Conservation (phyloP, 1,140 invertebrate genomes). For the Apolygus lucorum region DNA sequence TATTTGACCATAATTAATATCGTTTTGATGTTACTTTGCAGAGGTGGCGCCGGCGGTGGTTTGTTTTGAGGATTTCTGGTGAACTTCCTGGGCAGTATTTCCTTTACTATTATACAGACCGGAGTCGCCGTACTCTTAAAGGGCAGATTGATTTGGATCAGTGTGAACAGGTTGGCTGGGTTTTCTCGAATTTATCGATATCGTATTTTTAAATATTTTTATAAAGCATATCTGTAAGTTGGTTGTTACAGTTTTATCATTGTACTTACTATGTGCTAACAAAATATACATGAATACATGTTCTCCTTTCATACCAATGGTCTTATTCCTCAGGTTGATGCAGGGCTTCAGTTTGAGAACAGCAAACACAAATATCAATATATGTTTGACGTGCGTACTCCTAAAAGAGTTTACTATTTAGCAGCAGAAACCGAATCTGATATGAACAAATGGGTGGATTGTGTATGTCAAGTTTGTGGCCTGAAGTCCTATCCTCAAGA, state of each 20-base stretch:
- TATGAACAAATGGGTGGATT: constrained; percentile 92
- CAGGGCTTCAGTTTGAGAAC: constrained; percentile 71
- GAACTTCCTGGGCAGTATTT: constrained; percentile 88
- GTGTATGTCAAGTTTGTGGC: constrained; percentile 85
- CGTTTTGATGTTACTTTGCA: constrained; percentile 44
- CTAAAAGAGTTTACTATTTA: constrained; percentile 80
- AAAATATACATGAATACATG: too few species aligned
- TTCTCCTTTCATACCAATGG: too few species aligned
- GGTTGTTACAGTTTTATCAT: too few species aligned
- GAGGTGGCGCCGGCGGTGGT: constrained; percentile 92
- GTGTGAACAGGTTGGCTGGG: constrained; percentile 72
- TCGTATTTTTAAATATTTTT: too few species aligned
- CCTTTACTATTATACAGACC: constrained; percentile 86
- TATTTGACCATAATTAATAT: too few species aligned
- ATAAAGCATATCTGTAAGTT: too few species aligned
- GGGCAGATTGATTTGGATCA: constrained; percentile 89
- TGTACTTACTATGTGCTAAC: too few species aligned
- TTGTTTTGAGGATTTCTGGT: constrained; percentile 77
- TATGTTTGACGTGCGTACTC: constrained; percentile 83
- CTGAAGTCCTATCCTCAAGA: constrained; percentile 68
- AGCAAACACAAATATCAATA: constrained; percentile 71
- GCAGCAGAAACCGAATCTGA: constrained; percentile 82
- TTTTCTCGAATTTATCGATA: too few species aligned
- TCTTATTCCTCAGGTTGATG: constrained; percentile 55
- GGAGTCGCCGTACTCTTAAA: constrained; percentile 74